Conservation (phyloP, 2,888 invertebrate species). For the Parapristionchus giblindavisi region DNA sequence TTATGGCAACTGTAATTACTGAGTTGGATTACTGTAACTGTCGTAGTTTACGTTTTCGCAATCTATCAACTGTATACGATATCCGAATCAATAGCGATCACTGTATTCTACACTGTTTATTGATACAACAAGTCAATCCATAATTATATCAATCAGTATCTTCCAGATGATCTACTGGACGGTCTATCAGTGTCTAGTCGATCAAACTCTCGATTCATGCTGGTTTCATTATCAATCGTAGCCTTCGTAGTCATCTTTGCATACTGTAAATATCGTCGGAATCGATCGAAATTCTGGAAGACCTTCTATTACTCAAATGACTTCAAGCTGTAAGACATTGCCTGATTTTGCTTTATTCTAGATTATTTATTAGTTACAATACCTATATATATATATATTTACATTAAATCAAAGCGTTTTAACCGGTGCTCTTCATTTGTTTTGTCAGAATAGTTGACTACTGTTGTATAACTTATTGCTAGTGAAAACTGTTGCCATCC, state of each 20-base stretch:
- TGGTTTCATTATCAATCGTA: slow-evolving; percentile 52
- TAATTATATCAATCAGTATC: neutral
- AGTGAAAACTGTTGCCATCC: too few species aligned
- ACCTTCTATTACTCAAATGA: slow-evolving; percentile 68
- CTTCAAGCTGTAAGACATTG: slow-evolving; percentile 65
- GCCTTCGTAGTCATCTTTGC: slow-evolving; percentile 56
- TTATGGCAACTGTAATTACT: neutral
- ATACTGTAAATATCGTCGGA: slow-evolving; percentile 66
- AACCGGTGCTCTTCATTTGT: neutral
- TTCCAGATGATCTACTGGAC: slow-evolving; percentile 24
- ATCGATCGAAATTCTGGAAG: slow-evolving; percentile 68
- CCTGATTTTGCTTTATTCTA: neutral
- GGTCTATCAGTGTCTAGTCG: slow-evolving; percentile 45
- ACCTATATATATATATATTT: neutral
- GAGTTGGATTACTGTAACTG: too few species aligned
- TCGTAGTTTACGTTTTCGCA: too few species aligned
- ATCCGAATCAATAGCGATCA: too few species aligned
- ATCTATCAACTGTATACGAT: too few species aligned
- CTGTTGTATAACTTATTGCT: neutral
- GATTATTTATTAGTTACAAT: neutral
- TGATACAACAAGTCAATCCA: too few species aligned
- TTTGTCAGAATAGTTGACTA: neutral
- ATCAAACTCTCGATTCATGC: slow-evolving; percentile 9
- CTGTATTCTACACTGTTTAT: too few species aligned
- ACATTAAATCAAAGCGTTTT: neutral